Conservation (phyloP, 2,797 vertebrate species). For the Hoplostethus mediterraneus region DNA sequence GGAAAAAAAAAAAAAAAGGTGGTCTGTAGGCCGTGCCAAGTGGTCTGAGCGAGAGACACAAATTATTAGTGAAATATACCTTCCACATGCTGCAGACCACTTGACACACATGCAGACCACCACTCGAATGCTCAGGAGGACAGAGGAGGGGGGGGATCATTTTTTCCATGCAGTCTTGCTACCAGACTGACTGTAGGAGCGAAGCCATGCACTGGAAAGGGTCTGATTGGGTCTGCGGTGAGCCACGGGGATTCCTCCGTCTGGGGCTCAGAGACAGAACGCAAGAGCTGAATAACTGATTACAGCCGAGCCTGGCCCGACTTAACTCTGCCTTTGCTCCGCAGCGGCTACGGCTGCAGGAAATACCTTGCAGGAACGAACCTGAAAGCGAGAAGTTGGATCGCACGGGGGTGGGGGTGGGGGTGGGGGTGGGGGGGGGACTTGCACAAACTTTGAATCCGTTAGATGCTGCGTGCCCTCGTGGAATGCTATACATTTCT, state of each 20-base stretch:
- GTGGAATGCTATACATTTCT: slow-evolving; percentile 17
- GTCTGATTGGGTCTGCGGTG: slow-evolving; percentile 61
- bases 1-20: slow-evolving; percentile 32
- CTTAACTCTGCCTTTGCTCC: slow-evolving; percentile 49
- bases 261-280: slow-evolving; percentile 55
- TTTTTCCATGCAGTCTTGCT: slow-evolving; percentile 33
- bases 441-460: slow-evolving; percentile 40
- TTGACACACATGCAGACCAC: slow-evolving; percentile 43
- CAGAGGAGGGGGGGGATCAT: slow-evolving; percentile 36
- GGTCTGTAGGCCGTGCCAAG: slow-evolving; percentile 43
- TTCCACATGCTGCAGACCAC: slow-evolving; percentile 31
- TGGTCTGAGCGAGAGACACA: slow-evolving; percentile 51
- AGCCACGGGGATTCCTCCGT: slow-evolving; percentile 63
- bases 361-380: slow-evolving; percentile 42
- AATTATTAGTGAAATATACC: slow-evolving; percentile 36
- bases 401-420: background rate
- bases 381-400: slow-evolving; percentile 35
- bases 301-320: slow-evolving; percentile 45
- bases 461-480: slow-evolving; percentile 13
- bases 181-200: slow-evolving; percentile 18
- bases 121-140: slow-evolving; percentile 15
- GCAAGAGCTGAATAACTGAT: slow-evolving; percentile 69
- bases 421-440: slow-evolving; percentile 37
- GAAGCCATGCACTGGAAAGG: slow-evolving; percentile 47
- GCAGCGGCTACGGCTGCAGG: slow-evolving; percentile 30